Percentiles rank a stretch among this genome's conserved stretches.
These are phyloP conservation scores for Conus ventricosus DNA, from an alignment of 1,140 invertebrate species.

Conservation along the genomic window DNA sequence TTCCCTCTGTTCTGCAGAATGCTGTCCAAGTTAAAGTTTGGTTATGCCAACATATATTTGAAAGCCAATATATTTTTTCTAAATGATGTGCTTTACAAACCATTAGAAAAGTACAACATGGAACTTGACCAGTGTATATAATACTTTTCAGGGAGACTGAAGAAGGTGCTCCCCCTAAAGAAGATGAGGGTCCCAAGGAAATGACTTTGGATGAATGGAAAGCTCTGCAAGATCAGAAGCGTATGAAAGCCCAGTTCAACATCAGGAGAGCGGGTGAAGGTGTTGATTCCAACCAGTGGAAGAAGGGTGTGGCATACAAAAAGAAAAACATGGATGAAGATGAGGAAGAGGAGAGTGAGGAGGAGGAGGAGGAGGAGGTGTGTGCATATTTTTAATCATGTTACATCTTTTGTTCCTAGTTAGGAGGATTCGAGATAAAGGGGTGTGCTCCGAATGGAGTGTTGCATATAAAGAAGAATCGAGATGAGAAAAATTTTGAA, in stretches of 20 bases:
- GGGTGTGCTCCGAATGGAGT: no score
- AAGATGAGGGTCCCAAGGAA: conserved; percentile 55
- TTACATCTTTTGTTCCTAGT: neutral
- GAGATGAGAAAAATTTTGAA: no score
- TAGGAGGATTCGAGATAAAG: neutral
- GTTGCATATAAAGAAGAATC: no score
- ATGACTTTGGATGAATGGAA: conserved; percentile 72
- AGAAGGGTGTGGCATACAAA: conserved; percentile 58
- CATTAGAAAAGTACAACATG: no score
- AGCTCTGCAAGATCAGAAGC: conserved; percentile 58
- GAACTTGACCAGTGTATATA: no score
- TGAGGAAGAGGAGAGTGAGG: conserved; percentile 48
- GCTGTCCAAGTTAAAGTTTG: no score
- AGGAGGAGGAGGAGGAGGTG: conserved; percentile 56
- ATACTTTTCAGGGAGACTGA: conserved; percentile 54
- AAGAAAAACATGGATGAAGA: conserved; percentile 60
- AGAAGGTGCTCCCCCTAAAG: conserved; percentile 51
- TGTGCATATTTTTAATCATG: neutral
- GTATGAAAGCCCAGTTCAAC: conserved; percentile 63
- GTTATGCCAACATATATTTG: no score
- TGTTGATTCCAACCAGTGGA: conserved; percentile 59
- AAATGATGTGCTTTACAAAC: no score
- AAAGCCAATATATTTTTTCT: no score
- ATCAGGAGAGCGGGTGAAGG: conserved; percentile 68
- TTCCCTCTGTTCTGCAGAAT: no score